Base-by-base conservation (phyloP, 92 coral and sea anemone species). In the Zoanthus solanderi region DNA sequence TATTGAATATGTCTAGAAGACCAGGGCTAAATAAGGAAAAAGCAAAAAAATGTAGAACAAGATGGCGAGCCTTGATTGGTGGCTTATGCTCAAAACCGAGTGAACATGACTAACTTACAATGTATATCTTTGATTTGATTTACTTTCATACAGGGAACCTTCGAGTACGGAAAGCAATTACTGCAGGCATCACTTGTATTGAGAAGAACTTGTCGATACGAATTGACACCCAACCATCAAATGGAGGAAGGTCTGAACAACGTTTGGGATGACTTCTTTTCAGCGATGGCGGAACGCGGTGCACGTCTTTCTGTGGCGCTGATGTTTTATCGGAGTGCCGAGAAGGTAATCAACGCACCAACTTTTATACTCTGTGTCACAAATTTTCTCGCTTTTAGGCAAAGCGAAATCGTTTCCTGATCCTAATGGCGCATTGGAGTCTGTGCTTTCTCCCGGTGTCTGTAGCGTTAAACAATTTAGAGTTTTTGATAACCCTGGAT, bases 301-400 rank as follows among this genome's bases (percentile, higher is more conserved):
- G 96, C 96, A 31, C 94, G 98, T 47, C 87, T 96, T 34, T 94
- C 98, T 3, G 99, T 93, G 76, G 98, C 99, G 47, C 94, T 95
- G 37, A 96, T 95, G 99, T 96, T 96, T 87, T 96, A 95, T 87
- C 93, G 95, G 17, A 96, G 95, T 69, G 95, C 98, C 18, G 98
- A 96, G 79, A 89, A 93, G 98, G 99, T 96, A 63, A 32, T 71
- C 0, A 10, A 45, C 54, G 6, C 10, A 7, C 52, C 8, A 47
- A 47, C 52, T 8, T 47, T 23, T 23, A 23, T 23, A 23, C 23
- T 23, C 23, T 23, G 42, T 37, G 42, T 23, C 42, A 2, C 2
- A 37, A 37, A 37, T 37, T 37, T 37, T 37, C 42, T 37, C 42
- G 42, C 42, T 37, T 37, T 4, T 37, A 37, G 1, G 4, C 42